Base-by-base conservation (phyloP, 2,113 vertebrate species). In the Crypturellus undulatus region DNA sequence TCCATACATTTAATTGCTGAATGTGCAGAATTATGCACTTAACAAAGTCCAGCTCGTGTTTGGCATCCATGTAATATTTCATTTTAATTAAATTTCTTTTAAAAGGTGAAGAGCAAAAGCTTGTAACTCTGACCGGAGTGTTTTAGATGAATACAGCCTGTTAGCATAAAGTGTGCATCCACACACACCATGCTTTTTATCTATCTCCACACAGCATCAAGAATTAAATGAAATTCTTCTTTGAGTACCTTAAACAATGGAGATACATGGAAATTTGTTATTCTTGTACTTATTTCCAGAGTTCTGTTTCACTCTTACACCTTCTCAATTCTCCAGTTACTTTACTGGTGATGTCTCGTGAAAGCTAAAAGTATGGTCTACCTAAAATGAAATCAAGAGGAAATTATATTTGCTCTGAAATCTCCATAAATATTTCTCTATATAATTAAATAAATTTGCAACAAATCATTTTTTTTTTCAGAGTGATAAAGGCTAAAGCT, bases 11-110 rank as follows among this genome's bases (percentile, higher is more conserved):
- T 96, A 77, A 64, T 68, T 93, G 78, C 70, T 93, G 84, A 90
- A 19, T 28, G 38, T 45, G 71, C 65, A 79, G 70, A 82, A 95
- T 0, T 79, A 8, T 52, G 16, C 38, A 75, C 38, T 84, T 93
- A 56, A 92, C 19, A 79, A 89, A 94, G 73, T 43, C 52, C 68
- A 82, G 51, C 8, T 71, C 20, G 54, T 93, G 28, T 81, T 97
- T 69, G 86, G 64, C 72, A 60, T 49, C 72, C 54, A 36, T 60
- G 24, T 67, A 86, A 84, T 92, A 78, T 89, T 87, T 97, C 26
- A 87, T 96, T 95, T 91, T 93, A 97, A 96, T 91, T 96, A 93
- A 94, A 90, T 91, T 40, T 76, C 42, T 92, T 96, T 54, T 86
- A 83, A 93, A 96, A 86, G 60, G 9, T 54, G 43, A 32, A 77